Base-by-base conservation (phyloP, 2,888 invertebrate genomes). In the Tetropium fuscum region DNA sequence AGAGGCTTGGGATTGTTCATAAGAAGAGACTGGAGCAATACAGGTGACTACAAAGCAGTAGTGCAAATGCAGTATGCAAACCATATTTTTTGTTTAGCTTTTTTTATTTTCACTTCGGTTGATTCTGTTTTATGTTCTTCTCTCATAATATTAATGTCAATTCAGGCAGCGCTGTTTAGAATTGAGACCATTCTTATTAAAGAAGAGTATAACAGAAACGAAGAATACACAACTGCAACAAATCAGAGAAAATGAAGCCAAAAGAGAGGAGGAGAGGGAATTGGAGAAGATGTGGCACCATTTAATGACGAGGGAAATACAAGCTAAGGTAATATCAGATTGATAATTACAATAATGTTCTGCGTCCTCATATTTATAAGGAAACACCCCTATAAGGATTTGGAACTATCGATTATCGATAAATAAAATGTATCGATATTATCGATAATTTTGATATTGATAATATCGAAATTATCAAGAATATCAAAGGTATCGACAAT, bases 281-380 rank as follows among this genome's bases (percentile, higher is more conserved):
- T 68, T 85, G 2, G 87, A 89, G 41, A 81, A 78, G 38, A 84
- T 89, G 84, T 89, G 89, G 89, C 75, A 87, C 45, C 83, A 84
- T 25, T 78, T 88, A n/a, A 81, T 83, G 64, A 79, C 86, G 81
- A 87, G 84, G 68, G 87, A 89, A 66, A 75, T 84, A 1, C 83
- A 85, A 2, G 86, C 86, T 4, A 78, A 75, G 68, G 79, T 80
- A 69, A 44, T 25, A 3, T 55, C 16, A n/a, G 6, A n/a, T 30
- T 30, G n/a, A 20, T 10, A 2, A 13, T 10, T 44, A 3, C 10
- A 18, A 19, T 19, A 19, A 16, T 11, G n/a, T 19, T 38, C 18
- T 15, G 2, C 6, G 3, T 16, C n/a, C 1, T 32, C 10, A 32
- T 11, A 6, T 27, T 36, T 36, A 5, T 15, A 18, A 3, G n/a